Evolutionary conservation across 1,140 invertebrate genomes (phyloP), one percentile per base, ranked within the genome.

Genomic region (Diprion similis): DNA sequence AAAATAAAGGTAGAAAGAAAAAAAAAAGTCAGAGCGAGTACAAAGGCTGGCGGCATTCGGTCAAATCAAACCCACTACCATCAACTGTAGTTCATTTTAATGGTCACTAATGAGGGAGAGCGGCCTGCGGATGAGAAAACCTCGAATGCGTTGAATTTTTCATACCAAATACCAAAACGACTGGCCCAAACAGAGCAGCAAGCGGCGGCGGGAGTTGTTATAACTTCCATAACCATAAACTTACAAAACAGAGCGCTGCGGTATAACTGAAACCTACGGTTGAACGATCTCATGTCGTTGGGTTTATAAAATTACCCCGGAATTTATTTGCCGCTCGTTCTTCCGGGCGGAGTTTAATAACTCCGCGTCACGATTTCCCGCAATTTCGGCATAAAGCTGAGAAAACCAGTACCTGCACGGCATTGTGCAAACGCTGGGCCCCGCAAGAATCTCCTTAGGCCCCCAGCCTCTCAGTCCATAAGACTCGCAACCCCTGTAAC

Each of bases 61-160:
- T 59, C 51, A 59, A 59, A 59, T 59, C 51, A n/a, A 59, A 59
- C 51, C 24, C 51, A 8, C 51, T 59, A 59, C 51, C 51, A 59
- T 59, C 51, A 0, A 13, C 51, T 37, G 24, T 6, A 17, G n/a
- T 59, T 59, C 51, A 59, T 59, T 59, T 59, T 59, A 59, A 59
- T 59, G 51, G n/a, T 59, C 51, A 59, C 51, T 59, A 59, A 59
- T 59, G 51, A 59, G n/a, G 51, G 24, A 37, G 24, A 37, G 24
- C 24, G 24, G 24, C 24, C 24, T 37, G 24, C 24, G 51, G 51
- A 59, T 59, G 51, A 59, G 51, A 15, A 59, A 59, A 15, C 11
- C 51, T 13, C 11, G n/a, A 37, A 37, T 59, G 9, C 11, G 51
- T 59, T 59, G 24, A 37, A 59, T 59, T 59, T 59, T 59, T 4